These are phyloP conservation scores for Helogale parvula DNA, from an alignment of 2,113 vertebrate species.

Conservation along the genomic window DNA sequence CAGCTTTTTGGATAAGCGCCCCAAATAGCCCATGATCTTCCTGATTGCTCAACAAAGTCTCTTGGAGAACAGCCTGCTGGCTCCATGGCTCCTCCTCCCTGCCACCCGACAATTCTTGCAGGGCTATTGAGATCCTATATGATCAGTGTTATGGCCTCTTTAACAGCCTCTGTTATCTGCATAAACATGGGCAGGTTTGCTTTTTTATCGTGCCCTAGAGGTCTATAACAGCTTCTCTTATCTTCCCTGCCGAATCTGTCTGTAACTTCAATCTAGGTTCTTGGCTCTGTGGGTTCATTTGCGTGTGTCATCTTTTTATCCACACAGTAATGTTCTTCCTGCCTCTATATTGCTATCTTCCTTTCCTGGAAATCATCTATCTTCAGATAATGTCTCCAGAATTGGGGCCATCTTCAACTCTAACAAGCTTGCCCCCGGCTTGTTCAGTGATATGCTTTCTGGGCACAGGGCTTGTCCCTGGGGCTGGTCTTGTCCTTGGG, in stretches of 20 bases:
- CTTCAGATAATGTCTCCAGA: background rate
- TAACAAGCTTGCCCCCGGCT: background rate
- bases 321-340: conserved; percentile 36
- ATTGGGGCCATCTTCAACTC: background rate
- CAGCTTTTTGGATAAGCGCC: background rate
- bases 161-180: conserved; percentile 61
- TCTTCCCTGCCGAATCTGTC: background rate
- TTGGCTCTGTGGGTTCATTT: background rate
- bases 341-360: background rate
- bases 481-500: background rate
- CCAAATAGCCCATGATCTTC: conserved; percentile 47
- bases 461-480: background rate
- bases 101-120: background rate
- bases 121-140: background rate
- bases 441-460: background rate
- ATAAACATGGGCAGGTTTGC: conserved; percentile 63
- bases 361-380: background rate
- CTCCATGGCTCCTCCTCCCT: background rate
- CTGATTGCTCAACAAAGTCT: background rate
- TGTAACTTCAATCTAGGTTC: background rate
- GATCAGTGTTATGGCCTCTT: conserved; percentile 56
- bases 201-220: conserved; percentile 38
- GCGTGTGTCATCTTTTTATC: conserved; percentile 53
- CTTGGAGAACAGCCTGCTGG: background rate
- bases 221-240: conserved; percentile 7